Conservation (phyloP, 2,888 invertebrate genomes). For the Pyrocoelia pectoralis region DNA sequence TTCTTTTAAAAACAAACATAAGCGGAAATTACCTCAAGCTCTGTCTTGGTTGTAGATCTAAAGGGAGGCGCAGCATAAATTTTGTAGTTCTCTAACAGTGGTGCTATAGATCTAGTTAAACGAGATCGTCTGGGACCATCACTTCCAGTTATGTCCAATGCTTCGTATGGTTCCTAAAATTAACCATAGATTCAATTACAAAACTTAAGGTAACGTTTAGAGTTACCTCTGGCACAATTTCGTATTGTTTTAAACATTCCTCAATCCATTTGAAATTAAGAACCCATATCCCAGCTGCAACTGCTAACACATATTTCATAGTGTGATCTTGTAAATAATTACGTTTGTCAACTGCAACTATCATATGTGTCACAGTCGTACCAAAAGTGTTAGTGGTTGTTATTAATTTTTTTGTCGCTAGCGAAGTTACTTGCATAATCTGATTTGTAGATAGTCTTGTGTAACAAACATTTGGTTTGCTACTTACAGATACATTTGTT, state of each 20-base stretch:
- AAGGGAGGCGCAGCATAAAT: constrained; percentile 65
- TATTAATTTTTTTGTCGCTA: constrained; percentile 52
- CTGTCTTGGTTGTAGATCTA: constrained; percentile 44
- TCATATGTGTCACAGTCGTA: constrained; percentile 53
- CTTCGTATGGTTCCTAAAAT: constrained; percentile 63
- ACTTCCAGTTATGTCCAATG: constrained; percentile 62
- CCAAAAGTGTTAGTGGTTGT: constrained; percentile 48
- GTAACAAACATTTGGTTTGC: constrained; percentile 52
- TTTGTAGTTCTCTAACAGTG: constrained; percentile 62
- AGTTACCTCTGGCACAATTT: constrained; percentile 60
- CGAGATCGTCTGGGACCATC: constrained; percentile 65
- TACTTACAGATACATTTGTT: no score
- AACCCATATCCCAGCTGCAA: constrained; percentile 68
- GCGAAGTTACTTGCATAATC: constrained; percentile 44
- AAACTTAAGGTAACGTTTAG: constrained; percentile 41
- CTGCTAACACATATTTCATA: constrained; percentile 65
- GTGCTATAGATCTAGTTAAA: constrained; percentile 52
- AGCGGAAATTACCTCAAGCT: constrained; percentile 50
- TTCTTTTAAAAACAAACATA: no score
- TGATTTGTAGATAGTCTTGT: constrained; percentile 51
- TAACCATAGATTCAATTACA: background rate
- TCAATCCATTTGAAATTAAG: constrained; percentile 65
- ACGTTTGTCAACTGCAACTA: constrained; percentile 50
- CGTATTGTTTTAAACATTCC: constrained; percentile 59
- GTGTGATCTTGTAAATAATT: constrained; percentile 54